Evolutionary conservation across 2,797 vertebrate genomes (phyloP), one percentile per base, ranked within the genome.

Genomic region (Meriones psammophilus): DNA sequence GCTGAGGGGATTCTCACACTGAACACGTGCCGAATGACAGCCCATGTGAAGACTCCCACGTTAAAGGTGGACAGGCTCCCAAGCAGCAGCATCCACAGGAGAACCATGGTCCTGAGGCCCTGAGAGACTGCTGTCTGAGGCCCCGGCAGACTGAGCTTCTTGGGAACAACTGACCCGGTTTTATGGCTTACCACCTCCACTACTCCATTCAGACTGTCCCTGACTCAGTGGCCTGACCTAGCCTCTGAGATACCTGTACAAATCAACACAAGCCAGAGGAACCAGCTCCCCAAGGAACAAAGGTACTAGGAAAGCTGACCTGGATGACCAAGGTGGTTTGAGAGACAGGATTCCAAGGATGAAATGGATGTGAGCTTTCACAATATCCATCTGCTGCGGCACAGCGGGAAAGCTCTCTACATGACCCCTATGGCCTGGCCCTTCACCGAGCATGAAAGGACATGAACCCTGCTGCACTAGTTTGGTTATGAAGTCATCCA

Each of bases 41-140:
- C 18, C 96, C 92, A 89, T 24, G 86, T 0, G 0, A 95, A 71
- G 76, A 85, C 12, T 0, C 93, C 93, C 33, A 91, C 86, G 36
- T 22, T 0, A 10, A 92, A 60, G 13, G 54, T 0, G 4, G 26
- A 12, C 54, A 79, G 81, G 0, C 1, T 50, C 5, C 8, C 6
- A 0, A 84, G 46, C 0, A 71, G 50, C 42, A 46, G 26, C 28
- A 76, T 26, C 58, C 76, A 42, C 15, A 17, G 77, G 15, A 80
- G 8, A 4, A 20, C 12, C 91, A 88, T 96, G 54, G n/a, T 39
- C 9, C 85, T 36, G 26, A 18, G 68, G 13, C 24, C 20, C 68
- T 56, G 54, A 73, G n/a, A 56, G 39, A 39, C 68, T 73, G n/a
- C 50, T 58, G 0, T 87, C 85, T 26, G 66, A 86, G 66, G 28